These are phyloP conservation scores for Nemoura dubitans DNA, from an alignment of 2,888 invertebrate genomes.

Conservation along the genomic window DNA sequence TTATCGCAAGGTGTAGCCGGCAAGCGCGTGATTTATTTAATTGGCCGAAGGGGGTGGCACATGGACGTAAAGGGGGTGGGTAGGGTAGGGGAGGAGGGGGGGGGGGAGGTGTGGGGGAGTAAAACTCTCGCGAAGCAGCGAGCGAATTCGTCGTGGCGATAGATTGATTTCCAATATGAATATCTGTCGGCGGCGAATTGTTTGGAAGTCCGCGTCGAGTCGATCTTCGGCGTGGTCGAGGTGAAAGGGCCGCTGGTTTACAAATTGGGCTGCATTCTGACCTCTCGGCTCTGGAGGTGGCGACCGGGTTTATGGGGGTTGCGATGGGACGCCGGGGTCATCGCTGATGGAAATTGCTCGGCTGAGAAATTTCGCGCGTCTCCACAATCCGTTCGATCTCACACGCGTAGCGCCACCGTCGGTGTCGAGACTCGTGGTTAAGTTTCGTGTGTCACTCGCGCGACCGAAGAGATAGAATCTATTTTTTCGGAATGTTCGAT, in stretches of 20 bases:
- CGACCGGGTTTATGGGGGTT: not conserved
- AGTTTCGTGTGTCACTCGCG: not conserved
- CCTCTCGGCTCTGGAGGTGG: not conserved
- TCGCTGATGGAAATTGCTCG: not conserved
- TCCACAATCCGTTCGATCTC: not conserved
- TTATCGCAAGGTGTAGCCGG: not conserved
- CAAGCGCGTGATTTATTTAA: not conserved
- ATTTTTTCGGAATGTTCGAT: not conserved
- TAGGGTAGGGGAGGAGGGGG: not conserved
- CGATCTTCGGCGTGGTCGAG: not conserved
- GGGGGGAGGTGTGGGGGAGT: too few relatives aligned
- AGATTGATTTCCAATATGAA: not conserved
- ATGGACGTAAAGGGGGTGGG: not conserved
- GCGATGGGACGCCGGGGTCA: not conserved
- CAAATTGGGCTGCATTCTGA: not conserved
- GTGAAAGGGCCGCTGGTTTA: not conserved
- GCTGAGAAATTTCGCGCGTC: not conserved
- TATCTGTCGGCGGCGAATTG: not conserved
- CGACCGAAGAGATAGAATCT: not conserved
- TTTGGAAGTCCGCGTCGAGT: not conserved
- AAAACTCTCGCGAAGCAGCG: not conserved
- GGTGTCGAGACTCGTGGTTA: not conserved
- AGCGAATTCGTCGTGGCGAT: not conserved
- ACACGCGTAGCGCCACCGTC: not conserved
- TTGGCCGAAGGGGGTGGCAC: not conserved